Evolutionary conservation across 2,888 invertebrate genomes (phyloP).

Genomic region (Resseliella maxima): DNA sequence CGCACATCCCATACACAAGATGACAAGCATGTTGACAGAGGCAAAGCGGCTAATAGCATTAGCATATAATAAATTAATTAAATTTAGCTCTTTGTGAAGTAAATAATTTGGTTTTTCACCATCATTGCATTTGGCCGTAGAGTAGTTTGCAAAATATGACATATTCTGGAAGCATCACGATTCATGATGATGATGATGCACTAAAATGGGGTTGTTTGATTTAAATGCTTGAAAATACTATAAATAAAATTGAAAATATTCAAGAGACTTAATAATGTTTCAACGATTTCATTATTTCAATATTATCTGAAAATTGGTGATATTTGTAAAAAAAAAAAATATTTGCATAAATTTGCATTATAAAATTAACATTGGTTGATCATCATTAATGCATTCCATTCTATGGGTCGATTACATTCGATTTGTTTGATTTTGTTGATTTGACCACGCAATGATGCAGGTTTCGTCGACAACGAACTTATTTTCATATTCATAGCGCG

Average conservation of each 20-base stretch:
- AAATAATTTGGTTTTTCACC: constrained; percentile 48
- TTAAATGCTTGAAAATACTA: too few relatives aligned
- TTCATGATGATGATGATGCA: background rate
- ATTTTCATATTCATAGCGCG: constrained; percentile 72
- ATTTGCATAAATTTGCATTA: too few relatives aligned
- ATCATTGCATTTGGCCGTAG: background rate
- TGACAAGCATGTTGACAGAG: background rate
- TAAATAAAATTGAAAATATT: too few relatives aligned
- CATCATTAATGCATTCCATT: constrained; percentile 60
- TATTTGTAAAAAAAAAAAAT: too few relatives aligned
- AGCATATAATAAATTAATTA: constrained; percentile 53
- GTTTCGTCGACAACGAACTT: constrained; percentile 98
- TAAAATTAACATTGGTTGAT: constrained; percentile 62
- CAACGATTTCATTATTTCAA: background rate
- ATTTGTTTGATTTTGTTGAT: constrained; percentile 27
- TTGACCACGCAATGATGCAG: constrained; percentile 84
- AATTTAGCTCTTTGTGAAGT: constrained; percentile 50
- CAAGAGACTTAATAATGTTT: background rate
- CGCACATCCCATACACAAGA: background rate
- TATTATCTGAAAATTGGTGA: too few relatives aligned
- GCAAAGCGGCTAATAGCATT: constrained; percentile 8
- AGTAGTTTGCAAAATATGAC: background rate
- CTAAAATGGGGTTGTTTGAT: too few relatives aligned
- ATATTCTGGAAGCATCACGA: background rate
- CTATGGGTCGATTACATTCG: background rate